Percentiles rank a stretch among this genome's conserved stretches.
These are phyloP conservation scores for Dryomyza anilis DNA, from an alignment of 2,888 invertebrate species.

Conservation along the genomic window DNA sequence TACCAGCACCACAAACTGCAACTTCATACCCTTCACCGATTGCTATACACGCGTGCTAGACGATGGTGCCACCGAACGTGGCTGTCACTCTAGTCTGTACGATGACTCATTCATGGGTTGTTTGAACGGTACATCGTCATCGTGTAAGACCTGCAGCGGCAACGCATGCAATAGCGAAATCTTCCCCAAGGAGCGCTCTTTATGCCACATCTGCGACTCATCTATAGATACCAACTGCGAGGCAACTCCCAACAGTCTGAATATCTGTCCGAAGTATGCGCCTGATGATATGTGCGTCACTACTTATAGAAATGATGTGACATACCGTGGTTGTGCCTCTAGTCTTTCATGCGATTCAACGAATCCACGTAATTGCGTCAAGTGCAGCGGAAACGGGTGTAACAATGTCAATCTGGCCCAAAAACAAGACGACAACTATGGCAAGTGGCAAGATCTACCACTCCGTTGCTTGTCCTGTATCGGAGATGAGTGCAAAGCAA, in stretches of 20 bases:
- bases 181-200: slow-evolving; percentile 44
- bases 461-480: slow-evolving; percentile 47
- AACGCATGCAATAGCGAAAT: slow-evolving; percentile 44
- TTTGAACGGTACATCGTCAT: slow-evolving; percentile 45
- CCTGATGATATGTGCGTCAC: slow-evolving; percentile 50
- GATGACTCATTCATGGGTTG: slow-evolving; percentile 51
- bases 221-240: slow-evolving; percentile 40
- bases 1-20: slow-evolving; percentile 39
- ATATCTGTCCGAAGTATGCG: slow-evolving; percentile 44
- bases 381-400: slow-evolving; percentile 47
- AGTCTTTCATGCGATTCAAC: slow-evolving; percentile 44
- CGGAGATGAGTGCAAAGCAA: slow-evolving; percentile 39
- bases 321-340: slow-evolving; percentile 48
- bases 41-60: slow-evolving; percentile 50
- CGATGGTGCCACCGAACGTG: slow-evolving; percentile 55
- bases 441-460: slow-evolving; percentile 58
- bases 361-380: slow-evolving; percentile 41
- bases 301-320: slow-evolving; percentile 41
- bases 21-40: slow-evolving; percentile 40
- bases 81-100: slow-evolving; percentile 50
- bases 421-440: slow-evolving; percentile 48
- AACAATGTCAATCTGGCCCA: slow-evolving; percentile 45
- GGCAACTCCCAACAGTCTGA: slow-evolving; percentile 41
- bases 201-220: slow-evolving; percentile 53
- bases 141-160: slow-evolving; percentile 46